These are phyloP conservation scores for Bovichtus variegatus DNA, from an alignment of 2,797 vertebrate genomes.

Conservation along the genomic window DNA sequence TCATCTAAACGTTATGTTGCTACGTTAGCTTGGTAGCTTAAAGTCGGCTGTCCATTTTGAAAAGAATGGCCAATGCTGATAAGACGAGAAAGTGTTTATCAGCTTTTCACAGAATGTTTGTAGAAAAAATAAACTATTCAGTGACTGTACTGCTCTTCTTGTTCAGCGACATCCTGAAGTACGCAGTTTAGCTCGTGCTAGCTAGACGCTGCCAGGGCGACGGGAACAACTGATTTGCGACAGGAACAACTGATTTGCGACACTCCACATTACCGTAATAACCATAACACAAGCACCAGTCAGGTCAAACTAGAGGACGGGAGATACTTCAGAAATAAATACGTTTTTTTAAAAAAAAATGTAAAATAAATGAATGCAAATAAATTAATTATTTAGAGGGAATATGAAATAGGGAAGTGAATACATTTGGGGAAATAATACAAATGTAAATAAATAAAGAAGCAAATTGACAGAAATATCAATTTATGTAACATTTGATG, in stretches of 20 bases:
- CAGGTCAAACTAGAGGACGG: background rate
- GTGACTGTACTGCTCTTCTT: background rate
- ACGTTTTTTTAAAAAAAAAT: too few species aligned
- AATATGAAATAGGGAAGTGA: too few species aligned
- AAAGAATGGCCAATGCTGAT: background rate
- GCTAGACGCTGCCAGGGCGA: conserved; percentile 1
- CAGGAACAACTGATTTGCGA: conserved; percentile 41
- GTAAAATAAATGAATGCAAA: too few species aligned
- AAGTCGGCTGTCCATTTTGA: background rate
- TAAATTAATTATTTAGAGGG: too few species aligned
- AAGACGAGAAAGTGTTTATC: background rate
- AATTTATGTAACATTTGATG: too few species aligned
- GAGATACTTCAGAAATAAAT: too few species aligned
- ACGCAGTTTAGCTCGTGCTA: conserved; percentile 38
- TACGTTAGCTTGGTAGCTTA: conserved; percentile 50
- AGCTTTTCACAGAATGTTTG: background rate
- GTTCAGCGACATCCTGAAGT: conserved; percentile 9
- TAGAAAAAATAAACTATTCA: background rate
- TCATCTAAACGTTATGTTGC: background rate
- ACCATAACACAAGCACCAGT: background rate
- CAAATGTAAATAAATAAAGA: too few species aligned
- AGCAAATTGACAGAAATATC: too few species aligned
- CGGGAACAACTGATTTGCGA: conserved; percentile 41
- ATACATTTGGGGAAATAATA: too few species aligned
- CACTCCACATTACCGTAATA: conserved; percentile 70